phyloP scores from a whole-genome alignment of 1,140 invertebrate genomes.

The Drosophila nasuta region DNA sequence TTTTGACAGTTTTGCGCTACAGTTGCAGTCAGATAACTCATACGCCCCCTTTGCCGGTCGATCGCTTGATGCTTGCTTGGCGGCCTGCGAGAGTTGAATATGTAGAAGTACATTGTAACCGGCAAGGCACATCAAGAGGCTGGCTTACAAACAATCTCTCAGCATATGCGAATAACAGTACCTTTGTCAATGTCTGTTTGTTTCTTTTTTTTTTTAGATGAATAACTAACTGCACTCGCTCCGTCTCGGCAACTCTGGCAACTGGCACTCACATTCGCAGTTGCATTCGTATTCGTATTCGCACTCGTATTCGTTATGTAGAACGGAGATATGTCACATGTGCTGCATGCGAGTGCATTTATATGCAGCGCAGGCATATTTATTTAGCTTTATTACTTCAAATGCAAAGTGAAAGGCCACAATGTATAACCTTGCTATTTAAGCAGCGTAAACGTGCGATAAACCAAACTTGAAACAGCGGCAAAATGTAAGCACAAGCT shows the following conservation, averaged over 20 bases:
- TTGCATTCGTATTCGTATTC: constrained; percentile 5
- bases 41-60: constrained; percentile 39
- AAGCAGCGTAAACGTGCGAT: constrained; percentile 79
- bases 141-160: constrained; percentile 58
- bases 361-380: constrained; percentile 52
- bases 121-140: constrained; percentile 33
- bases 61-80: background rate
- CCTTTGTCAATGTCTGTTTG: constrained; percentile 69
- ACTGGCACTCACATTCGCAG: background rate
- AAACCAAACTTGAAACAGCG: constrained; percentile 77
- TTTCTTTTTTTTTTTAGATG: constrained; percentile 51
- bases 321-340: constrained; percentile 78
- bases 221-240: constrained; percentile 44
- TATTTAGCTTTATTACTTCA: constrained; percentile 68
- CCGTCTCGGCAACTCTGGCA: background rate
- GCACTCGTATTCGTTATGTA: constrained; percentile 47
- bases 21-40: constrained; percentile 42
- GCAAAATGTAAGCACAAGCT: constrained; percentile 22
- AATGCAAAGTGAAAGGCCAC: constrained; percentile 81
- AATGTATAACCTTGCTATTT: constrained; percentile 81
- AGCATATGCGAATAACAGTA: constrained; percentile 43
- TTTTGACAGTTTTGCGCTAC: constrained; percentile 40
- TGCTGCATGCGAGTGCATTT: constrained; percentile 54
- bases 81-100: constrained; percentile 1
- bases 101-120: background rate